These are phyloP conservation scores for Agrilus biguttatus DNA, from an alignment of 2,888 invertebrate genomes.

Conservation along the genomic window DNA sequence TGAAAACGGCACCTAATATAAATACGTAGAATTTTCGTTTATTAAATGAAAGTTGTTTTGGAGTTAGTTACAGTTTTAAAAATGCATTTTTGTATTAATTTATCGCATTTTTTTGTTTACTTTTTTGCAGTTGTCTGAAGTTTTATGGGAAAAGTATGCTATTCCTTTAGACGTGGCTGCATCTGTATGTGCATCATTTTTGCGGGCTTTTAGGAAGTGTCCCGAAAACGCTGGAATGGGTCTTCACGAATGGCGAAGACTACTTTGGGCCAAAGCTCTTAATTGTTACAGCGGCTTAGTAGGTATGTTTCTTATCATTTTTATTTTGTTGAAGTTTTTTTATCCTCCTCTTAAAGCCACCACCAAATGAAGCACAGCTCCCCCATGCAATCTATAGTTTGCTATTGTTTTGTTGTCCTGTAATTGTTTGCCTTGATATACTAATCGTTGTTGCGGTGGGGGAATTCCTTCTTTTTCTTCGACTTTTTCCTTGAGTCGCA, in stretches of 20 bases:
- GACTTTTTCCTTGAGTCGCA: slow-evolving; percentile 24
- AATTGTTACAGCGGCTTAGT: slow-evolving; percentile 58
- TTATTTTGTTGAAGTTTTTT: background rate
- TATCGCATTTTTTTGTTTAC: background rate
- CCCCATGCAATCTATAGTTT: slow-evolving; percentile 25
- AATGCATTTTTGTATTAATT: slow-evolving; percentile 5
- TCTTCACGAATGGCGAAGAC: slow-evolving; percentile 63
- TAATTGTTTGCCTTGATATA: slow-evolving; percentile 27
- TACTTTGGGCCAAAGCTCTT: slow-evolving; percentile 64
- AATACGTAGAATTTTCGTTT: too few relatives aligned
- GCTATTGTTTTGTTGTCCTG: slow-evolving; percentile 25
- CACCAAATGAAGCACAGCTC: slow-evolving; percentile 25
- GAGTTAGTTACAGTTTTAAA: background rate
- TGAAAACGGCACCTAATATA: too few relatives aligned
- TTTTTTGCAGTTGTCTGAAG: slow-evolving; percentile 33
- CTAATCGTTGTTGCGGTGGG: slow-evolving; percentile 25
- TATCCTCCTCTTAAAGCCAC: slow-evolving; percentile 26
- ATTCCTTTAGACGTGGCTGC: slow-evolving; percentile 48
- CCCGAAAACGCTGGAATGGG: slow-evolving; percentile 62
- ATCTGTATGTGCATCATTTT: slow-evolving; percentile 50
- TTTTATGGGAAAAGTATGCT: slow-evolving; percentile 47
- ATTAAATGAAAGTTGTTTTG: too few relatives aligned
- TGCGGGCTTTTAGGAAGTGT: slow-evolving; percentile 63
- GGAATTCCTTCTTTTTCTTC: slow-evolving; percentile 30
- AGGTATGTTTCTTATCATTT: slow-evolving; percentile 30